Base-by-base conservation (phyloP, 2,113 vertebrate genomes). In the Zosterops lateralis region DNA sequence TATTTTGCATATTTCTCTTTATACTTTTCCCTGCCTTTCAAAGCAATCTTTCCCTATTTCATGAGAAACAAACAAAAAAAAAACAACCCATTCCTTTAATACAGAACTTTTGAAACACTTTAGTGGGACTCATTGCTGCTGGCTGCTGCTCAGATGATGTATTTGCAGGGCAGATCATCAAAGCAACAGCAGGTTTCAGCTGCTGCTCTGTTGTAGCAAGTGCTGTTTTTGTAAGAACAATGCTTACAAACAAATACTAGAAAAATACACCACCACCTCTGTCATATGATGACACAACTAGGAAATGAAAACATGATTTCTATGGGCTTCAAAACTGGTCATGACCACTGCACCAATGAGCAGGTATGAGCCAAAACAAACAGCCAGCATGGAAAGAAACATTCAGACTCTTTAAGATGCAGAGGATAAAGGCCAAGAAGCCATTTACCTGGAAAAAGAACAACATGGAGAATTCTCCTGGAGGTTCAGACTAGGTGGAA, bases 111-210 rank as follows among this genome's bases (percentile, higher is more conserved):
- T 1, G 66, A 89, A 93, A 58, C 64, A 74, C 83, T 89, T 92
- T 83, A 38, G 42, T 73, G 81, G 84, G 94, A 80, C 74, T 83
- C 81, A 7, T 14, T 68, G 92, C 80, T 87, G 61, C 81, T 96
- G 94, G 94, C 87, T 91, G 62, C 51, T 81, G 47, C 71, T 93
- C 95, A 84, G 71, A 95, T 93, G 81, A 95, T 76, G 81, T 73
- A 93, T 95, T 73, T 87, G 58, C 74, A 92, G 89, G 96, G 78
- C 84, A 85, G 32, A 76, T 17, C 74, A 94, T 95, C 95, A 93
- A 95, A 96, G 94, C 81, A 92, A 79, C 74, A 73, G 92, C 91
- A 91, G 73, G 77, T 40, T 81, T 86, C 92, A 92, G 92, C 62
- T 68, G 77, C 53, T 79, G 77, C 38, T 54, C 61, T 84, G 66